Percentiles rank a stretch among this genome's conserved stretches.
Evolutionary conservation across 2,888 invertebrate species (phyloP).

Genomic region (Cantharis rustica): DNA sequence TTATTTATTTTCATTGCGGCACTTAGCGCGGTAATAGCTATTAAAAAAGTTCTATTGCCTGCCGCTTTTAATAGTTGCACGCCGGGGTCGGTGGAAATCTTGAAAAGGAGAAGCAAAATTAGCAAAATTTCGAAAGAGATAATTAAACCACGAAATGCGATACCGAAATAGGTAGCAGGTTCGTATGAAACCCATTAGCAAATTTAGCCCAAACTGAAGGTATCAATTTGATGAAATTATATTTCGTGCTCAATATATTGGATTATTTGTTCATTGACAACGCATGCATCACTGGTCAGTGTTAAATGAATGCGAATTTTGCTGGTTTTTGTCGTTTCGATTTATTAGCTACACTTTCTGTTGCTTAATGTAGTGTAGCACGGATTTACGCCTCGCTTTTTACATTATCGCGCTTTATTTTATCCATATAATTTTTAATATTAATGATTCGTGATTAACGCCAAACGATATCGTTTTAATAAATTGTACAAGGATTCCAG

Average conservation of each 20-base stretch:
- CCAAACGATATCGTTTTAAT: conserved; percentile 8
- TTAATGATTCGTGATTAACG: conserved; percentile 23
- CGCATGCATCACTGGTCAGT: conserved; percentile 36
- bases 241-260: not conserved
- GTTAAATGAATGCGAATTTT: conserved; percentile 35
- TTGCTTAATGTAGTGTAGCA: conserved; percentile 37
- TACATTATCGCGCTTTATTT: conserved; percentile 19
- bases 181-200: not conserved
- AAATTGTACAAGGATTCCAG: not conserved
- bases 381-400: conserved; percentile 28
- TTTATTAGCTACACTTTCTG: conserved; percentile 35
- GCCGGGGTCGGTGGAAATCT: not conserved
- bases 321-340: conserved; percentile 33
- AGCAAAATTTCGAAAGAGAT: not conserved
- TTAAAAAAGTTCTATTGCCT: not conserved
- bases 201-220: not conserved
- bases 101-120: not conserved
- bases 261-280: conserved; percentile 35
- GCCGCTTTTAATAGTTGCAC: not conserved
- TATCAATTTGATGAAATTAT: not conserved
- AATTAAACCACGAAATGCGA: not conserved
- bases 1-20: not conserved
- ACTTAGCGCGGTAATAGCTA: not conserved
- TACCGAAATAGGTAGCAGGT: not conserved
- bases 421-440: conserved; percentile 14